Percentiles rank a stretch among this genome's conserved stretches.
Conservation (phyloP, 2,797 vertebrate genomes). For the Rhinella marina region DNA sequence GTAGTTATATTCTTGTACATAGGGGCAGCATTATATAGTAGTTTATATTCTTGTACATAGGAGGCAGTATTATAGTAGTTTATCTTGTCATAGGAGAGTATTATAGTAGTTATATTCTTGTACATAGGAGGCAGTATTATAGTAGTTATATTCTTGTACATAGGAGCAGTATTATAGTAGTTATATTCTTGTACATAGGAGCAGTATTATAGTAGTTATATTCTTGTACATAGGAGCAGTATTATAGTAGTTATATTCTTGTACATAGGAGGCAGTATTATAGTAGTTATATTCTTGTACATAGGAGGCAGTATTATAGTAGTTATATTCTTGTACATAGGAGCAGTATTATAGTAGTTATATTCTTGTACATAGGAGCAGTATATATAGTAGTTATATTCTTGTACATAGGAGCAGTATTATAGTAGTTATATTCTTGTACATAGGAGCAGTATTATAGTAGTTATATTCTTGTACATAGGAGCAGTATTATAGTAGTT, state of each 20-base stretch:
- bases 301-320: neutral
- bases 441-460: too few species aligned
- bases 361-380: too few species aligned
- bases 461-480: too few species aligned
- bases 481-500: too few species aligned
- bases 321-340: conserved; percentile 21
- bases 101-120: neutral
- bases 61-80: neutral
- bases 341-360: conserved; percentile 9
- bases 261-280: neutral
- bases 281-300: neutral
- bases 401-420: too few species aligned
- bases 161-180: neutral
- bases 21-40: neutral
- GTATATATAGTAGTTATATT: conserved; percentile 21
- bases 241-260: conserved; percentile 1
- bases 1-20: conserved; percentile 1
- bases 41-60: neutral
- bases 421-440: too few species aligned
- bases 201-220: neutral
- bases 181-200: neutral
- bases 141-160: conserved; percentile 2
- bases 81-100: neutral
- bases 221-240: neutral
- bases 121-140: neutral